These are phyloP conservation scores for Drosophila aldrichi DNA, from an alignment of 2,888 invertebrate species.

Conservation along the genomic window DNA sequence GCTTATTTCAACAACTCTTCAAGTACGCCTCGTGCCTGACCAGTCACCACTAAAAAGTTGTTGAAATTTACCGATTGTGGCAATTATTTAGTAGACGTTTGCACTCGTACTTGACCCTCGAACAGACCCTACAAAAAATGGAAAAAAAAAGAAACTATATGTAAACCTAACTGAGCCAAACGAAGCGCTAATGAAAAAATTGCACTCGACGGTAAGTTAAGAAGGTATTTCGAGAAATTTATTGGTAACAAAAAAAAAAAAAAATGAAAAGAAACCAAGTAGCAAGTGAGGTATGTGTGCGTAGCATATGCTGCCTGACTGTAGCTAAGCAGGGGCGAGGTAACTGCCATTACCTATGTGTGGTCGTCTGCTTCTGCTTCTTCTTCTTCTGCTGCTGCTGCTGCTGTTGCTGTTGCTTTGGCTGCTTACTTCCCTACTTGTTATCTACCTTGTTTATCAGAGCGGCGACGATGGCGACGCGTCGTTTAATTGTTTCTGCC, in stretches of 20 bases:
- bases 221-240: constrained; percentile 74
- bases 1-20: not conserved
- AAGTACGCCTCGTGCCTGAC: constrained; percentile 33
- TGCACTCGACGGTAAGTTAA: constrained; percentile 58
- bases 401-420: constrained; percentile 1
- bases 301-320: constrained; percentile 67
- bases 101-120: constrained; percentile 58
- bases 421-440: constrained; percentile 22
- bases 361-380: constrained; percentile 36
- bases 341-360: constrained; percentile 36
- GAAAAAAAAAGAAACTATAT: constrained; percentile 9
- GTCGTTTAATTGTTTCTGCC: constrained; percentile 72
- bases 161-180: constrained; percentile 32
- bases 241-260: constrained; percentile 58
- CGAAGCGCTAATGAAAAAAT: constrained; percentile 75
- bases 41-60: constrained; percentile 65
- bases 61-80: constrained; percentile 74
- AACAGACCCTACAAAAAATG: constrained; percentile 20
- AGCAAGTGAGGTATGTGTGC: constrained; percentile 56
- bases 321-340: constrained; percentile 21
- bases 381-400: not conserved
- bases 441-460: constrained; percentile 71
- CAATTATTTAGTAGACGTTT: constrained; percentile 64
- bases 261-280: constrained; percentile 26
- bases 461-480: constrained; percentile 50